Conservation (phyloP, 2,113 vertebrate genomes). For the Pedionomus torquatus region DNA sequence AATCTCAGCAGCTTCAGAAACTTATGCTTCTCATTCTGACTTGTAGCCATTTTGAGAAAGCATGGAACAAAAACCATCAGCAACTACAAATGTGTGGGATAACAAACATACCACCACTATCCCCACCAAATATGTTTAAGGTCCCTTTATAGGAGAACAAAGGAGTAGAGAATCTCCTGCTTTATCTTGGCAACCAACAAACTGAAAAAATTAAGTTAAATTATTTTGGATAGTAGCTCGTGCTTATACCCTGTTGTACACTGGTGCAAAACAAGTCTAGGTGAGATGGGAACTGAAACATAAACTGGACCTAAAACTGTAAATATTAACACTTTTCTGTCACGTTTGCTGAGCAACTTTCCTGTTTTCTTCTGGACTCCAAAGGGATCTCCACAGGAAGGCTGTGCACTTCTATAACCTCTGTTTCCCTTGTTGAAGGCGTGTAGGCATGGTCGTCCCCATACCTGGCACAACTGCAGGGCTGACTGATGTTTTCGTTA, state of each 20-base stretch:
- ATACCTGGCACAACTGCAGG: accelerated
- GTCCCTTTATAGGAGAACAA: neutral
- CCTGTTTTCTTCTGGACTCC: neutral
- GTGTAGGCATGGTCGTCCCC: neutral
- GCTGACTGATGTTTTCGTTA: neutral
- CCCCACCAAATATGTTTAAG: neutral
- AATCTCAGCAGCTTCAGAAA: constrained; percentile 16
- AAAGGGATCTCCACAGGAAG: neutral
- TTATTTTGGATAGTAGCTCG: neutral
- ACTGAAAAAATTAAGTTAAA: neutral
- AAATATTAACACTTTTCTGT: neutral
- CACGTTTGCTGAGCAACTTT: neutral
- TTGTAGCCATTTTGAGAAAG: neutral
- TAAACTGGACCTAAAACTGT: neutral
- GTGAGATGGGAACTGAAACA: neutral
- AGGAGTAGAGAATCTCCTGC: neutral
- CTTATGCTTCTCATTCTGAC: neutral
- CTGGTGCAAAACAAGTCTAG: neutral
- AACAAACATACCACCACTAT: neutral
- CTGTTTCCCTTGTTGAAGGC: neutral
- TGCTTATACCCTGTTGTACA: neutral
- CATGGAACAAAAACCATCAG: neutral
- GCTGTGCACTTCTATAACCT: neutral
- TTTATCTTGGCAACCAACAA: neutral
- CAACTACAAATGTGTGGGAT: neutral